Evolutionary conservation across 53 echinoderm and acorn worm species (phyloP).

Genomic region (Paelopatides confundens): DNA sequence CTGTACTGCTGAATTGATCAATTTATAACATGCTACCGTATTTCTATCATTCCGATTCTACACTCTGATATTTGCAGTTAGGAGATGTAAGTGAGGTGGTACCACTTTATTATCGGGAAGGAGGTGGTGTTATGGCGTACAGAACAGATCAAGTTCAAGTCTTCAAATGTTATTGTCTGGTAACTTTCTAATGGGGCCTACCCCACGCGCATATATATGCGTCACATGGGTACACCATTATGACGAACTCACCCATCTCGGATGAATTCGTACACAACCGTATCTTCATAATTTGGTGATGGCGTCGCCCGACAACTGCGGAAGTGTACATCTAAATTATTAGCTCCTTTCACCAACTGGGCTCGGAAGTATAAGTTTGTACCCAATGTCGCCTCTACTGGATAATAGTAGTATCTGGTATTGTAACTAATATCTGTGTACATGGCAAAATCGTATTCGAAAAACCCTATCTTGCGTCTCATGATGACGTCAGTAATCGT

Average conservation of each 20-base stretch:
- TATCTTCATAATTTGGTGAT: background rate
- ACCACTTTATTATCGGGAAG: no score
- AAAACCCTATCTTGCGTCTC: background rate
- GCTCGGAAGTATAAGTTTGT: conserved; percentile 33
- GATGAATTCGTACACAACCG: conserved; percentile 9
- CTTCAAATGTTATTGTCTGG: no score
- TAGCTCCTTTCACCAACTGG: background rate
- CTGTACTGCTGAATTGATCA: no score
- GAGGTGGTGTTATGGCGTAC: no score
- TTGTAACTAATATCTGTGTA: conserved; percentile 7
- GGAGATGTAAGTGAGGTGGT: no score
- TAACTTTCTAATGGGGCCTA: no score
- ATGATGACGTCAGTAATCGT: background rate
- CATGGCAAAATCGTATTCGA: conserved; percentile 34
- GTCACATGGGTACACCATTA: no score
- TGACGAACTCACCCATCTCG: conserved; percentile 33
- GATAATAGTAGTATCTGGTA: background rate
- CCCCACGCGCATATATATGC: no score
- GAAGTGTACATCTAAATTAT: conserved; percentile 10
- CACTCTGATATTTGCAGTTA: no score
- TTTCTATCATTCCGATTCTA: no score
- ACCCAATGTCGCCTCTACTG: background rate
- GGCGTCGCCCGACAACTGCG: conserved; percentile 30
- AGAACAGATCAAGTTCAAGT: no score
- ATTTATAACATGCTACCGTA: no score